These are phyloP conservation scores for Caenorhabditis macrosperma DNA, from an alignment of 2,888 invertebrate genomes.

Conservation along the genomic window DNA sequence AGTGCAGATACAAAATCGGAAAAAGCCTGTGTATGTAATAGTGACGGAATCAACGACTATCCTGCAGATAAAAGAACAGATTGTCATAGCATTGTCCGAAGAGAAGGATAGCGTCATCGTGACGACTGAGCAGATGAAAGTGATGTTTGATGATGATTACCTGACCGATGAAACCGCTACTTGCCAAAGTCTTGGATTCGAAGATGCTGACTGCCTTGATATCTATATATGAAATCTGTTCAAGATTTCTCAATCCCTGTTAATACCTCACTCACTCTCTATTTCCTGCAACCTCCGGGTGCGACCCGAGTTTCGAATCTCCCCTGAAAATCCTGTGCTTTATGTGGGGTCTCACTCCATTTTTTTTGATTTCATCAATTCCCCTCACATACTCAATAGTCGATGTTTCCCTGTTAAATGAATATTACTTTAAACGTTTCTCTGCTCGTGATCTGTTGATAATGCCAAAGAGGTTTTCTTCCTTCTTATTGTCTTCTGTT, in stretches of 20 bases:
- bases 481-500: background rate
- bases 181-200: conserved; percentile 21
- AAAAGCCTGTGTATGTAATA: conserved; percentile 23
- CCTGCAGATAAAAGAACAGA: conserved; percentile 9
- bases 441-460: too few species aligned
- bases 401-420: conserved; percentile 7
- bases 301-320: background rate
- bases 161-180: conserved; percentile 11
- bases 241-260: background rate
- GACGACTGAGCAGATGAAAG: background rate
- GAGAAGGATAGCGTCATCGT: background rate
- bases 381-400: background rate
- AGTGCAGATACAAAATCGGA: conserved; percentile 17
- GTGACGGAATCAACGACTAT: conserved; percentile 1
- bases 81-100: background rate
- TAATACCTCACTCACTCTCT: background rate
- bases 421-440: background rate
- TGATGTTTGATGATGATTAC: conserved; percentile 55
- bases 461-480: too few species aligned
- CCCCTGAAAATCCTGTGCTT: background rate
- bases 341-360: background rate
- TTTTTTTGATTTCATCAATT: background rate
- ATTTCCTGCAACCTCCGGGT: too few species aligned
- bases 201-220: conserved; percentile 58
- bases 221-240: conserved; percentile 8